Evolutionary conservation across 2,888 invertebrate genomes (phyloP).

Genomic region (Hypomecis atomaria): DNA sequence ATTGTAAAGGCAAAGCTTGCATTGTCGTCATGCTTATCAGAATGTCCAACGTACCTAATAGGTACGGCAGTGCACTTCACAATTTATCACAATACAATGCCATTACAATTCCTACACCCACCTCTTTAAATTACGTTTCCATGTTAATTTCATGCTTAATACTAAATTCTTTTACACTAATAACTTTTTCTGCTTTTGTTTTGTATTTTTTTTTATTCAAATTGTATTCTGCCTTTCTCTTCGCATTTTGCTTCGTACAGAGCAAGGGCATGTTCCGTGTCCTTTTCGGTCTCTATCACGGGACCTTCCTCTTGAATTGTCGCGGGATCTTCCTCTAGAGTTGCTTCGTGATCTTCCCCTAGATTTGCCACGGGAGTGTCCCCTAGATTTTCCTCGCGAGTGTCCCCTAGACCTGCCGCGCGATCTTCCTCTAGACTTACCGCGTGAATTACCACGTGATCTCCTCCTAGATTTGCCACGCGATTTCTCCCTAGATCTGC

Average conservation of each 20-base stretch:
- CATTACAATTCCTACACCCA: neutral
- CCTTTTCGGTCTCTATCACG: conserved; percentile 1
- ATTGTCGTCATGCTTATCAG: conserved; percentile 34
- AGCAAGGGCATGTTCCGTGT: conserved; percentile 3
- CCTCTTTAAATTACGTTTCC: neutral
- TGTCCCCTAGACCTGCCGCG: conserved; percentile 17
- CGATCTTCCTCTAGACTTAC: conserved; percentile 25
- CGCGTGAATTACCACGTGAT: conserved; percentile 19
- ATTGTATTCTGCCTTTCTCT: conserved; percentile 17
- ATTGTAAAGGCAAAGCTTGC: conserved; percentile 45
- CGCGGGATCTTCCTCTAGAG: conserved; percentile 1
- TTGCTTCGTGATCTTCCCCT: conserved; percentile 22
- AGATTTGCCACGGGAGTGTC: conserved; percentile 17
- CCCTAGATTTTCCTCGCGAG: conserved; percentile 18
- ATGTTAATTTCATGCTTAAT: neutral
- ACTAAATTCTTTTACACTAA: neutral
- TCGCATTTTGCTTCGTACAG: neutral
- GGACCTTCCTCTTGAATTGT: conserved; percentile 2
- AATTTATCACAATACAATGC: conserved; percentile 2
- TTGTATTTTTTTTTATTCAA: neutral
- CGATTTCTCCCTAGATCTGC: conserved; percentile 24
- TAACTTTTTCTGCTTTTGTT: neutral
- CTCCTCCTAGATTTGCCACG: conserved; percentile 26
- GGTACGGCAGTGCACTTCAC: neutral
- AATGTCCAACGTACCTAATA: conserved; percentile 7